Conservation (phyloP, 1,140 invertebrate species). For the Leptinotarsa lineolata region DNA sequence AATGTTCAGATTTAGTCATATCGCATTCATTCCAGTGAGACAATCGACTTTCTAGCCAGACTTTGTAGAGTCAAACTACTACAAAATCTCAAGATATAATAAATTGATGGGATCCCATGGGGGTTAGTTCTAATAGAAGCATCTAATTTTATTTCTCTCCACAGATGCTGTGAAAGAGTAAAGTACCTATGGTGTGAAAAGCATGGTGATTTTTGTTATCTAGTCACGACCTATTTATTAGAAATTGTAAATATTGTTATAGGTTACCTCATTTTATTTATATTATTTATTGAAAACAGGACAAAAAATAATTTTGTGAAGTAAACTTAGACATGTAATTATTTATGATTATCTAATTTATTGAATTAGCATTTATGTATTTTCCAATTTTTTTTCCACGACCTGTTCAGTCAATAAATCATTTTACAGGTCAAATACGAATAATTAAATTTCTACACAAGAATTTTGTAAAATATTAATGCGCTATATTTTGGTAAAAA, state of each 20-base stretch:
- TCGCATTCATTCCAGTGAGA: background rate
- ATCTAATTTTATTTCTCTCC: background rate
- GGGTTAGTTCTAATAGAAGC: background rate
- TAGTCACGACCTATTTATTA: constrained; percentile 25
- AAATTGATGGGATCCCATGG: too few species aligned
- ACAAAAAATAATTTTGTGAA: constrained; percentile 12
- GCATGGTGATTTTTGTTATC: constrained; percentile 27
- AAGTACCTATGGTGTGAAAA: background rate
- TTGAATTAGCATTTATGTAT: constrained; percentile 17
- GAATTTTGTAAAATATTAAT: constrained; percentile 47
- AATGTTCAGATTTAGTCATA: background rate
- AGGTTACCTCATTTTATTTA: constrained; percentile 27
- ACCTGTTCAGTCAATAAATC: constrained; percentile 38
- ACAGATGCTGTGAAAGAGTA: background rate
- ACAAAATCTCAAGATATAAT: too few species aligned
- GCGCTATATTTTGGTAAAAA: constrained; percentile 52
- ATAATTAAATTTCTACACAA: constrained; percentile 47
- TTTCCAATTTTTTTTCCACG: constrained; percentile 40
- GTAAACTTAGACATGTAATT: constrained; percentile 19
- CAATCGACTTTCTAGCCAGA: constrained; percentile 5
- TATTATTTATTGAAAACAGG: constrained; percentile 29
- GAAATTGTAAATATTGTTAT: constrained; percentile 31
- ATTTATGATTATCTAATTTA: constrained; percentile 15
- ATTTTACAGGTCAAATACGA: constrained; percentile 48
- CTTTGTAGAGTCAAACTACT: background rate